Conservation (phyloP, 2,888 invertebrate species). For the Polia nebulosa region DNA sequence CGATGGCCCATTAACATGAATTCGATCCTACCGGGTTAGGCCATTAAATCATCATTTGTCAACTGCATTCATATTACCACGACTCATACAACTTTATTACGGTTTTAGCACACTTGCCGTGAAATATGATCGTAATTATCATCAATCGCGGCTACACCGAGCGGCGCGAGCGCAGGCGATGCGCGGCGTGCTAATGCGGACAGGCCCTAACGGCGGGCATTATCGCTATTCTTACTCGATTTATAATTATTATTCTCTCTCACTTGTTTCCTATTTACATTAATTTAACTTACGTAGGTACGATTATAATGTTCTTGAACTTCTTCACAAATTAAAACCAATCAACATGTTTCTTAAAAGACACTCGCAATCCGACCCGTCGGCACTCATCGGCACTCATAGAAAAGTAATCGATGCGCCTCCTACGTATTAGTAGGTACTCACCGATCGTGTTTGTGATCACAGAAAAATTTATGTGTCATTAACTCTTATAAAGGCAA, state of each 20-base stretch:
- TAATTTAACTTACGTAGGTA: conserved; percentile 11
- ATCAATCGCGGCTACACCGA: conserved; percentile 23
- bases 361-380: not conserved
- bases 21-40: conserved; percentile 1
- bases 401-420: conserved; percentile 14
- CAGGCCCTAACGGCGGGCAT: conserved; percentile 30
- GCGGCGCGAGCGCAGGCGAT: conserved; percentile 5
- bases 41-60: conserved; percentile 10
- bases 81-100: conserved; percentile 27
- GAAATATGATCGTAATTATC: conserved; percentile 46
- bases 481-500: conserved; percentile 64
- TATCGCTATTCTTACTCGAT: conserved; percentile 36
- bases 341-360: conserved; percentile 1
- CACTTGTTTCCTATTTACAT: conserved; percentile 53
- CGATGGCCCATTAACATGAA: not conserved
- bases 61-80: conserved; percentile 19
- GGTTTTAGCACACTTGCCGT: conserved; percentile 23
- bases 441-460: conserved; percentile 33
- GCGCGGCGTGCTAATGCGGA: conserved; percentile 18
- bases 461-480: conserved; percentile 48
- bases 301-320: conserved; percentile 17
- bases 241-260: conserved; percentile 53
- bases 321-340: conserved; percentile 30
- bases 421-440: conserved; percentile 23
- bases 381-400: not conserved